Conservation (phyloP, 2,797 vertebrate genomes). For the Hoplostethus atlanticus region DNA sequence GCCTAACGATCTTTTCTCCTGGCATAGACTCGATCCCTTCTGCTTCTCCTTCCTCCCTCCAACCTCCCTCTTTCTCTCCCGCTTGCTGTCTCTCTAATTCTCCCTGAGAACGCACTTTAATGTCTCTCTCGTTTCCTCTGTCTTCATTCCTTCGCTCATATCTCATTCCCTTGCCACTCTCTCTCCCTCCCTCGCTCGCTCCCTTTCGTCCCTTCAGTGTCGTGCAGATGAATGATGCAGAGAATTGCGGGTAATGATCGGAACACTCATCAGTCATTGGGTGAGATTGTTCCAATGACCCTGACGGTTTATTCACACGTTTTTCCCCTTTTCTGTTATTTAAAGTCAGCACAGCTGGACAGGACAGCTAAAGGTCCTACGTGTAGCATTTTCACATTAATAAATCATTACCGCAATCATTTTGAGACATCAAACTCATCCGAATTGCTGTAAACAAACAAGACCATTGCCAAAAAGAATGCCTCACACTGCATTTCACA, state of each 20-base stretch:
- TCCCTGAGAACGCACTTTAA: conserved; percentile 6
- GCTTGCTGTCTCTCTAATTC: conserved; percentile 5
- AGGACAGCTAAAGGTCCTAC: not conserved
- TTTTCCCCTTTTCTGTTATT: not conserved
- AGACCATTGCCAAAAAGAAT: not conserved
- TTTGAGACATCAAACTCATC: not conserved
- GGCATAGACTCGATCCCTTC: not conserved
- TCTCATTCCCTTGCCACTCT: no score
- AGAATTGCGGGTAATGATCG: conserved; percentile 69
- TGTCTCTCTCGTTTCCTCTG: conserved; percentile 8
- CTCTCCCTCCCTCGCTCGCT: conserved; percentile 4
- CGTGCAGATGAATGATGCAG: conserved; percentile 54
- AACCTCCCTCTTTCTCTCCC: no score
- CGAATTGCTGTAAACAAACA: conserved; percentile 12
- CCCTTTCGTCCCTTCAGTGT: conserved; percentile 25
- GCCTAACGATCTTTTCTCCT: no score
- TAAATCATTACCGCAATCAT: not conserved
- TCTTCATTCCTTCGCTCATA: no score
- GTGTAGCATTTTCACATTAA: not conserved
- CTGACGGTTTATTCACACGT: conserved; percentile 38
- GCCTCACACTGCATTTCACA: no score
- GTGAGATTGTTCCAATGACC: conserved; percentile 40
- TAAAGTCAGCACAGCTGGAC: conserved; percentile 20
- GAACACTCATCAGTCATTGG: conserved; percentile 56
- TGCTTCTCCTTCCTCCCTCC: not conserved